Evolutionary conservation across 2,888 invertebrate species (phyloP).

Genomic region (Drosophila anceps): DNA sequence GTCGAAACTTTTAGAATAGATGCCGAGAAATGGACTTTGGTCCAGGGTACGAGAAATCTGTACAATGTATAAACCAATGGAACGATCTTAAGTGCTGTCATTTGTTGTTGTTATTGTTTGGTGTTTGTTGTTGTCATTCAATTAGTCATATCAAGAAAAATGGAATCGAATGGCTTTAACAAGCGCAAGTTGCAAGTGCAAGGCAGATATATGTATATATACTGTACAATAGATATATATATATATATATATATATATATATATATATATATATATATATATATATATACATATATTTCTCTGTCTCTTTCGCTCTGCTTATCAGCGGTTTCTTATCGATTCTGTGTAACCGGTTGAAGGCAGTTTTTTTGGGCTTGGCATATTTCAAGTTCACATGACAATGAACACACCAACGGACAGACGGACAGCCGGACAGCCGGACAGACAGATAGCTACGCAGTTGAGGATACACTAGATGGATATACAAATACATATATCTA

Average conservation of each 20-base stretch:
- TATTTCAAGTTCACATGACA: constrained; percentile 56
- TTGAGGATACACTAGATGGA: constrained; percentile 23
- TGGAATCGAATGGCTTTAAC: constrained; percentile 27
- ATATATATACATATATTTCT: not conserved
- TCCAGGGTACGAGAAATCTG: constrained; percentile 8
- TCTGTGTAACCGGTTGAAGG: constrained; percentile 30
- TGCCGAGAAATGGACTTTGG: constrained; percentile 38
- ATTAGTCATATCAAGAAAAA: constrained; percentile 43
- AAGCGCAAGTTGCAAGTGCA: constrained; percentile 42
- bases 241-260: too few relatives aligned
- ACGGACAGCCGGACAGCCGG: not conserved
- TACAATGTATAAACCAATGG: not conserved
- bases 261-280: not conserved
- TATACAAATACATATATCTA: constrained; percentile 1
- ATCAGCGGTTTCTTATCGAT: constrained; percentile 43
- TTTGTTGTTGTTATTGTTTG: constrained; percentile 3
- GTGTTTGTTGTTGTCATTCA: constrained; percentile 37
- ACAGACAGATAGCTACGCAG: constrained; percentile 24
- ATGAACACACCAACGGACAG: constrained; percentile 17
- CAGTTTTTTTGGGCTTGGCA: constrained; percentile 33
- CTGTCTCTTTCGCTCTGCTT: constrained; percentile 21
- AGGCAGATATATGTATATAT: not conserved
- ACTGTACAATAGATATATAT: too few relatives aligned
- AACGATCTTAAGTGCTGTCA: constrained; percentile 11
- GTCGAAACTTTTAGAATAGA: constrained; percentile 26